phyloP scores from a whole-genome alignment of 2,888 invertebrate genomes.

The Rhagonycha fulva region DNA sequence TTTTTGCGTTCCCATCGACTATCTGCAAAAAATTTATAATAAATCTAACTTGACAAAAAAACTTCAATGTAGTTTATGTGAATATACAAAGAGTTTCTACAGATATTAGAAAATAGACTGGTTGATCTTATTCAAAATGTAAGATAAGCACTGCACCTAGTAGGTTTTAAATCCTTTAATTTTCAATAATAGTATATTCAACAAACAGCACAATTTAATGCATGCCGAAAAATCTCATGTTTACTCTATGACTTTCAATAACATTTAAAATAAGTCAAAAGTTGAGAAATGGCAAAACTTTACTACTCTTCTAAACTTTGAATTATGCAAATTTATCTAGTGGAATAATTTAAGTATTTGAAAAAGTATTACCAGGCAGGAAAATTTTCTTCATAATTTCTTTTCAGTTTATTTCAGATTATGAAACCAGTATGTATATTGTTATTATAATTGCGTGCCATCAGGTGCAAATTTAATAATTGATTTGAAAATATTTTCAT shows the following conservation, averaged over 20 bases:
- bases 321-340: conserved; percentile 4
- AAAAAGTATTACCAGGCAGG: not conserved
- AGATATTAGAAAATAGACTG: too few relatives aligned
- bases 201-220: not conserved
- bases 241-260: not conserved
- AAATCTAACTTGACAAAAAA: not conserved
- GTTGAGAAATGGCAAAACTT: not conserved
- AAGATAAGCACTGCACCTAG: not conserved
- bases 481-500: not conserved
- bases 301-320: conserved; percentile 1
- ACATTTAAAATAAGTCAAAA: not conserved
- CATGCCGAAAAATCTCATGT: not conserved
- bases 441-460: not conserved
- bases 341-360: conserved; percentile 2
- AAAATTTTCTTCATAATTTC: conserved; percentile 1
- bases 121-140: too few relatives aligned
- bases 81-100: too few relatives aligned
- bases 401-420: not conserved
- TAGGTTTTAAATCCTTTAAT: not conserved
- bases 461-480: not conserved
- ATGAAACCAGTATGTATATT: not conserved
- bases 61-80: too few relatives aligned
- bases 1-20: conserved; percentile 88
- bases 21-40: conserved; percentile 64
- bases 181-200: not conserved